Conservation (phyloP, 2,113 vertebrate species). For the Hiodon alosoides region DNA sequence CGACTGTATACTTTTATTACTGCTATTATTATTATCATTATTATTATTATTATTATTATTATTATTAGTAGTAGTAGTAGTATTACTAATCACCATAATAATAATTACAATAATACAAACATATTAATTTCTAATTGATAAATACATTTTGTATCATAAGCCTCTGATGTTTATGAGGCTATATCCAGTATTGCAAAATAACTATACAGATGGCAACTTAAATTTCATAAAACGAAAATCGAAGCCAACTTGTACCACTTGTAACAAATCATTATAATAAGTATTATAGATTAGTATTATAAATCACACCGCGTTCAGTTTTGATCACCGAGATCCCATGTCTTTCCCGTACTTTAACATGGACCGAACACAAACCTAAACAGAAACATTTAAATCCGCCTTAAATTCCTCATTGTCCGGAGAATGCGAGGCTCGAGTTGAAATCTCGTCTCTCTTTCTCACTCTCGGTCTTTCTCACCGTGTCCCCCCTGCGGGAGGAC, state of each 20-base stretch:
- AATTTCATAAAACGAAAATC: too few species aligned
- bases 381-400: slow-evolving; percentile 52
- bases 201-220: too few species aligned
- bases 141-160: too few species aligned
- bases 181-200: too few species aligned
- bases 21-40: slow-evolving; percentile 6
- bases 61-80: not conserved
- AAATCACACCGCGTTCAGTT: not conserved
- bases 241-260: too few species aligned
- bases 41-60: slow-evolving; percentile 6
- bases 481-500: slow-evolving; percentile 57
- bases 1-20: not conserved
- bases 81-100: slow-evolving; percentile 21
- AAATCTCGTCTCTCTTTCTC: slow-evolving; percentile 32
- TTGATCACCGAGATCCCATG: not conserved
- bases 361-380: slow-evolving; percentile 26
- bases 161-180: too few species aligned
- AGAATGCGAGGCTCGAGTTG: slow-evolving; percentile 28
- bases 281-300: slow-evolving; percentile 30
- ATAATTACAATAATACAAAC: slow-evolving; percentile 17
- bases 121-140: too few species aligned
- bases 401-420: slow-evolving; percentile 59
- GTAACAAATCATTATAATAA: slow-evolving; percentile 22
- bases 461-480: slow-evolving; percentile 37
- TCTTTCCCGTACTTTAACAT: slow-evolving; percentile 5